Conservation (phyloP, 2,113 vertebrate species). For the Isichthys henryi region DNA sequence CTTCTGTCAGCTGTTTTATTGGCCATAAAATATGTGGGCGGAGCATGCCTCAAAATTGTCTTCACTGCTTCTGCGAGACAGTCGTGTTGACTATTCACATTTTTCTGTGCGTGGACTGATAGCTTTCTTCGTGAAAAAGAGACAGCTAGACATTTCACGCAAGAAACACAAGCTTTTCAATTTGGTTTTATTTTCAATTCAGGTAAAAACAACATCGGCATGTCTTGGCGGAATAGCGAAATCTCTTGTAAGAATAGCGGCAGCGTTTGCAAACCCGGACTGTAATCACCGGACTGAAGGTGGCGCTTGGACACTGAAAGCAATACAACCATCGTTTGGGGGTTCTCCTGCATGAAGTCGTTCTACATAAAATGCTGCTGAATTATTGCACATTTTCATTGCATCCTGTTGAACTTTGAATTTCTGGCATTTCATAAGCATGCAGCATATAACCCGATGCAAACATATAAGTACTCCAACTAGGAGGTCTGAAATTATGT, state of each 20-base stretch:
- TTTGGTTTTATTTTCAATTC: background rate
- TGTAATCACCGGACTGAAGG: constrained; percentile 37
- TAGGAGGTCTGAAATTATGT: background rate
- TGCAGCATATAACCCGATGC: background rate
- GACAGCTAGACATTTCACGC: background rate
- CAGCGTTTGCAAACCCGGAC: background rate
- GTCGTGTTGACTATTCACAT: constrained; percentile 26
- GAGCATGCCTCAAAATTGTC: constrained; percentile 27
- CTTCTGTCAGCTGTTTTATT: constrained; percentile 21
- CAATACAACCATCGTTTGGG: background rate
- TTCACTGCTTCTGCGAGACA: constrained; percentile 23
- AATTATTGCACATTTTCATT: background rate
- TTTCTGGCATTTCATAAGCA: background rate
- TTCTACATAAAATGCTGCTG: background rate
- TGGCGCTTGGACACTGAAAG: constrained; percentile 49
- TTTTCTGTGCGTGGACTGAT: background rate
- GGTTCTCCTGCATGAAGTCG: background rate
- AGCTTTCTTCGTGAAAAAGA: background rate
- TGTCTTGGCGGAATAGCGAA: background rate
- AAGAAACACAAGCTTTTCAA: background rate
- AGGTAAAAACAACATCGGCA: background rate
- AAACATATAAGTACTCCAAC: background rate
- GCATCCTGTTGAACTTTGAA: background rate
- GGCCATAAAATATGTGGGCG: constrained; percentile 29
- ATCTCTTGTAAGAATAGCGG: background rate